Evolutionary conservation across 2,888 invertebrate species (phyloP), one percentile per base, ranked within the genome.

Genomic region (Andrena marginata): DNA sequence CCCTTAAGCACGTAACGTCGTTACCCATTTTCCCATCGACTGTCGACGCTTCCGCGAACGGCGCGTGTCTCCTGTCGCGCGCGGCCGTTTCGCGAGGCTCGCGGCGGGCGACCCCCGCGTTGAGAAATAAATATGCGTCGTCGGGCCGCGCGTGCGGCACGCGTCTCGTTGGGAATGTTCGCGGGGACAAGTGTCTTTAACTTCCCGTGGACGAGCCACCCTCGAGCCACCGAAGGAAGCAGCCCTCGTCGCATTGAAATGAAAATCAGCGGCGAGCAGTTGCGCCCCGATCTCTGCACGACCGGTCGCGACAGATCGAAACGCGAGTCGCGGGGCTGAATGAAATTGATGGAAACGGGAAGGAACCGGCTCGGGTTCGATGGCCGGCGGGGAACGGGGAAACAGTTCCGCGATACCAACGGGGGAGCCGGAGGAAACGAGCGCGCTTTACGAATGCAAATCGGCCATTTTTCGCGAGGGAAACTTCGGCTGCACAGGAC

Each of bases 1-100:
- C 87, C 87, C 87, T 88, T 88, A 86, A 89, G 82, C 85, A 80
- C 85, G 88, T 90, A 91, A 90, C 88, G 86, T 89, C 90, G 87
- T 91, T 90, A 90, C 88, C 84, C 68, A 77, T 84, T 74, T 80
- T 75, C 75, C 70, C 70, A 73, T 77, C 68, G 65, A 65, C 62
- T 62, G 74, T 62, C 63, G 70, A 78, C 56, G 70, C 35, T 80
- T 64, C 68, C 49, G 26, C 23, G 63, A 49, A 54, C 59, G 20
- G 7, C n/a, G 7, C n/a, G 63, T 20, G 23, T 26, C 29, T 64
- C 60, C n/a, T 26, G 6, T 49, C 68, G 23, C 23, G 23, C 23
- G 13, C 4, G 20, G 33, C 16, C 3, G 31, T 33, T 23, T 26
- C 16, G n/a, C 23, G 6, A 13, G 7, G 8, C 8, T 35, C 33